Conservation (phyloP, 2,888 invertebrate species). For the Metellina segmentata region DNA sequence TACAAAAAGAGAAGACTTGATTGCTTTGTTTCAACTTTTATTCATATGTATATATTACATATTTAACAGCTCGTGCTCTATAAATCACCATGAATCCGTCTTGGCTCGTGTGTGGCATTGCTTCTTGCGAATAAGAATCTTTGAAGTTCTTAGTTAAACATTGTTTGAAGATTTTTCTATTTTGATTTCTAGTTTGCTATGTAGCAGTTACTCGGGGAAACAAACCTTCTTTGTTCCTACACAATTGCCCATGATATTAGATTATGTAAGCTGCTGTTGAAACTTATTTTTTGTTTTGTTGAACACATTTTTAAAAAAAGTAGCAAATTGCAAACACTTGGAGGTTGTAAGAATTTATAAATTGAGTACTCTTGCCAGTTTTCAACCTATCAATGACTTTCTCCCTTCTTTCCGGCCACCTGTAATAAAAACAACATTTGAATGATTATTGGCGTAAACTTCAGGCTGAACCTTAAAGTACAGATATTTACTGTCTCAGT, state of each 20-base stretch:
- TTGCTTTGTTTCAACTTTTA: constrained; percentile 30
- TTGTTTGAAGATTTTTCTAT: constrained; percentile 12
- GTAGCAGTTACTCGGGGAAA: neutral
- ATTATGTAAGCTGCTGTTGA: neutral
- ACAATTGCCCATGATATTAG: neutral
- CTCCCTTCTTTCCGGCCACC: constrained; percentile 92
- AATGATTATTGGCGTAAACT: no score
- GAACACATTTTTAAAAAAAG: constrained; percentile 5
- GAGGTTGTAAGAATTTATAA: constrained; percentile 3
- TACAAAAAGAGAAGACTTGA: constrained; percentile 1
- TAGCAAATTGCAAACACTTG: constrained; percentile 20
- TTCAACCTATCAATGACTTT: constrained; percentile 86
- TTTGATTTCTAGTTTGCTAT: constrained; percentile 22
- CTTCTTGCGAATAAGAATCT: neutral
- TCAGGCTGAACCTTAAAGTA: no score
- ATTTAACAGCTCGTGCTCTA: constrained; percentile 13
- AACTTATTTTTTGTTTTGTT: neutral
- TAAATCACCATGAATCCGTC: neutral
- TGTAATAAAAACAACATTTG: constrained; percentile 19
- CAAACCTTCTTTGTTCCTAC: neutral
- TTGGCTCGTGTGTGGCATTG: neutral
- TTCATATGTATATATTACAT: constrained; percentile 44
- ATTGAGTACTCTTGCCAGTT: neutral
- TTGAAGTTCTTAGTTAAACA: neutral
- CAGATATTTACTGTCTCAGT: no score